phyloP scores from a whole-genome alignment of 2,797 vertebrate species.

The Gorsachius magnificus region DNA sequence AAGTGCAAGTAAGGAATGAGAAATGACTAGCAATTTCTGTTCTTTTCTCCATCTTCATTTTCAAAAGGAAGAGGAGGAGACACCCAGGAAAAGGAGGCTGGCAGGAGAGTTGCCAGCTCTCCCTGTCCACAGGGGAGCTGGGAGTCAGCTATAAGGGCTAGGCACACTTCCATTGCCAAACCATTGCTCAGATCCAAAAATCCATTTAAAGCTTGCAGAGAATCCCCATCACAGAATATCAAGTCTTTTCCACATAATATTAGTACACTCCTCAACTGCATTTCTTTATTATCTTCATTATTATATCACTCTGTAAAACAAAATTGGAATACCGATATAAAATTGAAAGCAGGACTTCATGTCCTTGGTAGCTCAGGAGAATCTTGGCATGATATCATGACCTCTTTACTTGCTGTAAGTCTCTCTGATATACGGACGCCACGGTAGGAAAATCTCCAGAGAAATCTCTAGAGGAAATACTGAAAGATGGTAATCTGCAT shows the following conservation, averaged over 20 bases:
- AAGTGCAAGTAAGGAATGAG: not conserved
- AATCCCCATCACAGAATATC: not conserved
- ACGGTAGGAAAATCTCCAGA: not conserved
- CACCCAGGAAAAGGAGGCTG: not conserved
- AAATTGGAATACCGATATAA: not conserved
- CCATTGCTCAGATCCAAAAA: not conserved
- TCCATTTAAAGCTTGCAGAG: not conserved
- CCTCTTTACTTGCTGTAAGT: not conserved
- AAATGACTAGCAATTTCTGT: not conserved
- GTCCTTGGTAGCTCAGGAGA: not conserved
- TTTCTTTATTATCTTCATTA: not conserved
- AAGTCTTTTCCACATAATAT: not conserved
- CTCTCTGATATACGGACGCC: not conserved
- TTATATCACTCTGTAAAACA: not conserved
- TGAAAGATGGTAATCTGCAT: not conserved
- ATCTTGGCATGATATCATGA: not conserved
- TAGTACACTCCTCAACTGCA: not conserved
- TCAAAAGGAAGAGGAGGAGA: not conserved
- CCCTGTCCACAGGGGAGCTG: not conserved
- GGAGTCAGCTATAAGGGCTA: accelerated
- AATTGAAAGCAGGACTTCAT: not conserved
- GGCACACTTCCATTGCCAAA: not conserved
- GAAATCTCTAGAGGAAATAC: not conserved
- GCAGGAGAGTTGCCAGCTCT: not conserved
- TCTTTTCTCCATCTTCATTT: not conserved